Evolutionary conservation across 92 coral and sea anemone species (phyloP).

Genomic region (Heteractis magnifica): DNA sequence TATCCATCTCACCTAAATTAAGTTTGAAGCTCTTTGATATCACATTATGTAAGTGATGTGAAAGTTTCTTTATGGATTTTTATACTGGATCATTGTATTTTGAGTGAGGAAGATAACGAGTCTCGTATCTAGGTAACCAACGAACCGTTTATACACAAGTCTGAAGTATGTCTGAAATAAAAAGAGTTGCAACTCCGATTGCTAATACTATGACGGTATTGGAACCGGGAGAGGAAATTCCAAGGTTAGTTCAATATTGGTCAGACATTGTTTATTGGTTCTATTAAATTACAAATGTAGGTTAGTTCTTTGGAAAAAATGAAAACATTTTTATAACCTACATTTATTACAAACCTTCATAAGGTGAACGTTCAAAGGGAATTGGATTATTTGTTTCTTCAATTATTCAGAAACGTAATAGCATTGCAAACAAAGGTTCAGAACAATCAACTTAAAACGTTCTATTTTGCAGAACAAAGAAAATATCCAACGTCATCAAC

Average conservation of each 20-base stretch:
- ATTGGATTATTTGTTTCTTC: no score
- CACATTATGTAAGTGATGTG: not conserved
- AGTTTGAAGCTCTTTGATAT: not conserved
- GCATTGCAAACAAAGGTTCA: no score
- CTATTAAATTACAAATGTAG: no score
- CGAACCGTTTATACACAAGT: conserved; percentile 2
- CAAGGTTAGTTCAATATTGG: conserved; percentile 19
- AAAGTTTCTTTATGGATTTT: not conserved
- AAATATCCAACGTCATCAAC: no score
- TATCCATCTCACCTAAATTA: not conserved
- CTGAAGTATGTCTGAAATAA: conserved; percentile 27
- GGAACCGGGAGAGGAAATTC: conserved; percentile 26
- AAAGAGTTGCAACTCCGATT: conserved; percentile 31
- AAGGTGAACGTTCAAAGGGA: no score
- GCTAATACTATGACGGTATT: conserved; percentile 32
- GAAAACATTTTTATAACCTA: no score
- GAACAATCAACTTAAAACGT: no score
- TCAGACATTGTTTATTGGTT: not conserved
- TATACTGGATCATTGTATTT: not conserved
- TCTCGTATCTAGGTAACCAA: conserved; percentile 1
- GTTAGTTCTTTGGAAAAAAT: no score
- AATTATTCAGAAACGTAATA: no score
- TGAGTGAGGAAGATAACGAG: conserved; percentile 12
- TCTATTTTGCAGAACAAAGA: no score
- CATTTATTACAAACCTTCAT: no score